Conservation (phyloP, 2,797 vertebrate genomes). For the Emydoidea blandingii region DNA sequence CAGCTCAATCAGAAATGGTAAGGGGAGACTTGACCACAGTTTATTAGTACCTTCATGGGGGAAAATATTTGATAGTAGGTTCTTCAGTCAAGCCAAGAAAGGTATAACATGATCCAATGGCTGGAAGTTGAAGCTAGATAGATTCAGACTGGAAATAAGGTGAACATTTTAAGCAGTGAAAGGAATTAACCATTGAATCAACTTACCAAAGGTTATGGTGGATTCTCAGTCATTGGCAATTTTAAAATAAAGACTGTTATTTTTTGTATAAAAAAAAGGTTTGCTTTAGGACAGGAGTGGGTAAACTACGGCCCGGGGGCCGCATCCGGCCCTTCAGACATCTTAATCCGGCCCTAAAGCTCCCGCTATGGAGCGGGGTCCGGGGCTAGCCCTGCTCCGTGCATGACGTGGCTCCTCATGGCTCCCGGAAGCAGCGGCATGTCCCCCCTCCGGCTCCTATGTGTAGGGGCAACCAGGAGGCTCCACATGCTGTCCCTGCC, state of each 20-base stretch:
- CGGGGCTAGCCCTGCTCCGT: no score
- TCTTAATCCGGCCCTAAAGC: no score
- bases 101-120: background rate
- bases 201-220: background rate
- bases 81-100: background rate
- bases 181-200: background rate
- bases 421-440: no score
- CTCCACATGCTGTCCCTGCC: no score
- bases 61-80: background rate
- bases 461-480: no score
- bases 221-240: background rate
- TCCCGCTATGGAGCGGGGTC: no score
- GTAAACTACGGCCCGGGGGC: no score
- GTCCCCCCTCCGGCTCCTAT: no score
- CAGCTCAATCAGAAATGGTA: background rate
- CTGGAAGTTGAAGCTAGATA: background rate
- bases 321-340: fast-evolving
- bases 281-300: no score
- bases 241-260: no score
- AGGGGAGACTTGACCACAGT: background rate
- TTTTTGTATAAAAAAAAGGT: no score
- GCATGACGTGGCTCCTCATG: no score
- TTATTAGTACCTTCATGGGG: background rate
- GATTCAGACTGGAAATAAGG: background rate
- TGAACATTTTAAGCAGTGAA: background rate